A percentile compares a stretch with the other conserved stretches of the same genome.
These are phyloP conservation scores for Meliscaeva auricollis DNA, from an alignment of 2,888 invertebrate genomes.

Conservation along the genomic window DNA sequence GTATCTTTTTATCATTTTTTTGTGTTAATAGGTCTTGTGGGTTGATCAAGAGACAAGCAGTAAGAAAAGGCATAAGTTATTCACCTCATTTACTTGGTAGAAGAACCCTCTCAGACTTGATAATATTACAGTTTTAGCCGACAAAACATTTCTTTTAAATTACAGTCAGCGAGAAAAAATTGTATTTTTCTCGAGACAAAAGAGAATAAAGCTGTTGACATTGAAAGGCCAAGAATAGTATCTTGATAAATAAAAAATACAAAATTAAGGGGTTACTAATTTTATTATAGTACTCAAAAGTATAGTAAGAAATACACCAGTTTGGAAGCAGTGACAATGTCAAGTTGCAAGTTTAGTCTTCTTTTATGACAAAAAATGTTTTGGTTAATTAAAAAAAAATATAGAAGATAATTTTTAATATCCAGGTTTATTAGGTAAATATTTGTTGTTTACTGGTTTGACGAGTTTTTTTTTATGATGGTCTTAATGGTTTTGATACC, in stretches of 20 bases:
- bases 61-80: background rate
- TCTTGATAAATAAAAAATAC: constrained; percentile 25
- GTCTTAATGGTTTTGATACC: too few species aligned
- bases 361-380: constrained; percentile 1
- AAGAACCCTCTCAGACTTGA: constrained; percentile 29
- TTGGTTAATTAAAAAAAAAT: background rate
- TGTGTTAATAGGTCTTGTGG: constrained; percentile 30
- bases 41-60: constrained; percentile 13
- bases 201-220: constrained; percentile 49
- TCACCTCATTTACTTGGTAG: background rate
- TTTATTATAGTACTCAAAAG: background rate
- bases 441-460: background rate
- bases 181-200: background rate
- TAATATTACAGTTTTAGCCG: constrained; percentile 55
- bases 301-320: background rate
- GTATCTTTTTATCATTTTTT: constrained; percentile 14
- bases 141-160: constrained; percentile 11
- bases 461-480: background rate
- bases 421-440: background rate
- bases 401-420: constrained; percentile 1
- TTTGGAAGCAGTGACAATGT: background rate
- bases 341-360: background rate
- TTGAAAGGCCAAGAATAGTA: constrained; percentile 53
- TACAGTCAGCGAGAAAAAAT: background rate
- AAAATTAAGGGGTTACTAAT: background rate